Conservation (phyloP, 2,888 invertebrate genomes). For the Melolontha melolontha region DNA sequence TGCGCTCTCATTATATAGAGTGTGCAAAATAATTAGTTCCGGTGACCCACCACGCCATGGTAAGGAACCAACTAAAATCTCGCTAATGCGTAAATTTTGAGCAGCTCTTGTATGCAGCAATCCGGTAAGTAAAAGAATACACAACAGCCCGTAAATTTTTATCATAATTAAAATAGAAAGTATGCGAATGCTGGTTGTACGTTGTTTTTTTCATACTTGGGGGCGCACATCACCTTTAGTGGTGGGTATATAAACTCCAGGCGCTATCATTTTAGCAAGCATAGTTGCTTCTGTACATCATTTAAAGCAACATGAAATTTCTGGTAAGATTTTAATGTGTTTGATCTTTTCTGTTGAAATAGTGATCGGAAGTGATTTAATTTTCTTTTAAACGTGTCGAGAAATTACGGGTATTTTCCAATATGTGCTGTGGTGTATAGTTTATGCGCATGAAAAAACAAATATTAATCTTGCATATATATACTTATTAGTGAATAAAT, state of each 20-base stretch:
- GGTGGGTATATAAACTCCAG: constrained; percentile 40
- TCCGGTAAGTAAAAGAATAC: not conserved
- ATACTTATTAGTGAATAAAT: too few species aligned
- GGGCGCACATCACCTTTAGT: constrained; percentile 38
- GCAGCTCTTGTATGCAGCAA: not conserved
- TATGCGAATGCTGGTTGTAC: constrained; percentile 4
- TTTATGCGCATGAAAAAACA: too few species aligned
- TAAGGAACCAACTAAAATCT: constrained; percentile 1
- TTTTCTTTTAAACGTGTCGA: too few species aligned
- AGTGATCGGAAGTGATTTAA: too few species aligned
- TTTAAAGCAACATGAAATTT: constrained; percentile 47
- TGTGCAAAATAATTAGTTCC: constrained; percentile 26
- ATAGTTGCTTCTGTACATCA: constrained; percentile 46
- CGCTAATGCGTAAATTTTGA: constrained; percentile 42
- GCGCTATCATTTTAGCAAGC: constrained; percentile 27
- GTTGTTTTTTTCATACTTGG: constrained; percentile 40
- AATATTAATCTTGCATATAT: too few species aligned
- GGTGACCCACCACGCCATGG: constrained; percentile 5
- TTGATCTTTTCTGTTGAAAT: too few species aligned
- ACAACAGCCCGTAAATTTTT: constrained; percentile 2
- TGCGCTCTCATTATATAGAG: not conserved
- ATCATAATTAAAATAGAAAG: constrained; percentile 44
- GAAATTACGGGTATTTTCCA: too few species aligned
- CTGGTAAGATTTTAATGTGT: constrained; percentile 38
- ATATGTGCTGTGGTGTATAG: too few species aligned